Conservation (phyloP, 2,888 invertebrate species). For the Amphipyra berbera region DNA sequence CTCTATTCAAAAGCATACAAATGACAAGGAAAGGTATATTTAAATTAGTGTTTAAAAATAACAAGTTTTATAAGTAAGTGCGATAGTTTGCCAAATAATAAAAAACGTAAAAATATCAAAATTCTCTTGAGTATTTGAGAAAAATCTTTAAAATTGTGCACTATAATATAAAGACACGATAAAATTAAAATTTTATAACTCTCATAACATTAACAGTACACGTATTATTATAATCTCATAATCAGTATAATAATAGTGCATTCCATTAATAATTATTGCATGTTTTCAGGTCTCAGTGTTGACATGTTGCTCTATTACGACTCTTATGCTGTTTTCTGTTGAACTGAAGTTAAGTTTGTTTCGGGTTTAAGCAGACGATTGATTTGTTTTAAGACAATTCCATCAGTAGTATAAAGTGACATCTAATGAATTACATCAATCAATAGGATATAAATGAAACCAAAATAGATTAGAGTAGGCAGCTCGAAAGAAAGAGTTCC, state of each 20-base stretch:
- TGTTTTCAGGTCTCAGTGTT: conserved; percentile 1
- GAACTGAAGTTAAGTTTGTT: background rate
- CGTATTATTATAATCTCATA: background rate
- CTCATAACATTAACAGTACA: too few relatives aligned
- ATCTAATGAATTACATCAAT: too few relatives aligned
- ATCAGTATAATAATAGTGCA: conserved; percentile 5
- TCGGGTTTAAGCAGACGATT: background rate
- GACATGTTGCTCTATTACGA: background rate
- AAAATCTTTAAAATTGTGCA: background rate
- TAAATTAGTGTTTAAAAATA: too few relatives aligned
- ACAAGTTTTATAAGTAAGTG: too few relatives aligned
- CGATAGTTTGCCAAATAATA: too few relatives aligned
- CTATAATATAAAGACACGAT: background rate
- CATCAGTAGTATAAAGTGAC: too few relatives aligned
- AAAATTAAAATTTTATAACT: too few relatives aligned
- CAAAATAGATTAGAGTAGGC: too few relatives aligned
- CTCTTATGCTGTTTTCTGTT: background rate
- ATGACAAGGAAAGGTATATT: too few relatives aligned
- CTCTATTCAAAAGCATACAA: too few relatives aligned
- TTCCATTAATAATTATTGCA: conserved; percentile 11
- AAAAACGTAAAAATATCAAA: background rate
- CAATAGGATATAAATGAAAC: too few relatives aligned
- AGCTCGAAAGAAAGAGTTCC: too few relatives aligned
- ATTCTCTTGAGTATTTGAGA: background rate
- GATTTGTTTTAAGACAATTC: background rate